Base-by-base conservation (phyloP, 2,888 invertebrate species). In the Noctua pronuba region DNA sequence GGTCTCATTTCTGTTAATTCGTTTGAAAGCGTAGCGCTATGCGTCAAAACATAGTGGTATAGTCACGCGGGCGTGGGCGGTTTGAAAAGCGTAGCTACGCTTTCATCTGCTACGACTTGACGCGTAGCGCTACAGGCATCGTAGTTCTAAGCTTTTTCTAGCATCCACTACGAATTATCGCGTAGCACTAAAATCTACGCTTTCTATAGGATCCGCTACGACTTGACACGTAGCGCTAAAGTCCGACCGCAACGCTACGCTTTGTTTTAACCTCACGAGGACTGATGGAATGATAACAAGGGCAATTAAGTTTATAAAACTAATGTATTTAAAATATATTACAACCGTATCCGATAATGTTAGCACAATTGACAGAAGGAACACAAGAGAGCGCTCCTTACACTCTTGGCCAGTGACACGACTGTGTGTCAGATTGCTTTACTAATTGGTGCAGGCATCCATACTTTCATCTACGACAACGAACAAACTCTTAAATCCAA, bases 141-240 rank as follows among this genome's bases (percentile, higher is more conserved):
- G 44, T 24, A 62, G 62, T 16, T 44, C 4, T n/a, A 70, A 10
- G 11, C 24, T 41, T 28, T 49, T 2, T 49, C 10, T 52, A 31
- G 4, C 4, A n/a, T 31, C 21, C 28, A 38, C 28, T 46, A 65
- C 52, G 28, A 2, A 0, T 24, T 6, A 0, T 38, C 21, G 13
- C 58, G 67, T 77, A 66, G 46, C 46, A 4, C 13, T 41, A 28
- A 66, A 11, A 21, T 24, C 24, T 58, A 80, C 41, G 49, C 41
- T 35, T 60, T 66, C 28, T 35, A 0, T 5, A 35, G 11, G 0
- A 67, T n/a, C 16, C 8, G 24, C 60, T 77, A 77, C 38, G 21
- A 1, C 5, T 67, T 31, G 8, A n/a, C 21, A 8, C 41, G 49
- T 60, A 60, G 21, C 46, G 24, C 24, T 24, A 46, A 16, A 49